Base-by-base conservation (phyloP, 1,140 invertebrate species). In the Cotesia glomerata region DNA sequence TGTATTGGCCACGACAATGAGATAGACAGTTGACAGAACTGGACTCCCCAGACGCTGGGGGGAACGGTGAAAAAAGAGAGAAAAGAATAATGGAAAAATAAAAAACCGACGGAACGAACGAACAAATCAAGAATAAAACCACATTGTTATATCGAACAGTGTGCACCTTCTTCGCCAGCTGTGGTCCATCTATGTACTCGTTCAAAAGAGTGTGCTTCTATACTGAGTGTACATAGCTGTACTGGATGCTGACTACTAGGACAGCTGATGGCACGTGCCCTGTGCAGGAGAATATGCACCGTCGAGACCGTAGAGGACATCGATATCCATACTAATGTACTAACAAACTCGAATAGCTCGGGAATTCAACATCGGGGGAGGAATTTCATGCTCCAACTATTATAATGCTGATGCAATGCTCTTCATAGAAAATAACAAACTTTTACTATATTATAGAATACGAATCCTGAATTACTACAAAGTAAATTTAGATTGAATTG, bases 261-360 rank as follows among this genome's bases (percentile, higher is more conserved):
- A 83, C 83, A 85, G 81, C 83, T 85, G 84, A 86, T 85, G 84
- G 85, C 84, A 85, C 84, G 82, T 86, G 83, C 81, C 82, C 79
- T 73, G 69, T 78, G 76, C 5, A n/a, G n/a, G 16, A 34, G 49
- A 54, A 18, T 26, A 26, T 66, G 75, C 79, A 74, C 80, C 80
- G 36, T 54, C 71, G 65, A 72, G 65, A 69, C 59, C 62, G 59
- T 51, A 66, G 67, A 45, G 39, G 39, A 45, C 39, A 45, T 45
- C 39, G 39, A 45, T 45, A 45, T 45, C 39, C 39, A 3, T 45
- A 67, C 36, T 71, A 67, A 67, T 67, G 54, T 45, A 3, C 32
- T 45, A 45, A 45, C 39, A 8, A 45, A 45, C 39, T 45, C 7
- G 39, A 45, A 45, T 45, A 8, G 7, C 11, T 7, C 1, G 39